Percentiles rank a stretch among this genome's conserved stretches.
Evolutionary conservation across 2,797 vertebrate species (phyloP).

Genomic region (Enteromius thamalakanensis): DNA sequence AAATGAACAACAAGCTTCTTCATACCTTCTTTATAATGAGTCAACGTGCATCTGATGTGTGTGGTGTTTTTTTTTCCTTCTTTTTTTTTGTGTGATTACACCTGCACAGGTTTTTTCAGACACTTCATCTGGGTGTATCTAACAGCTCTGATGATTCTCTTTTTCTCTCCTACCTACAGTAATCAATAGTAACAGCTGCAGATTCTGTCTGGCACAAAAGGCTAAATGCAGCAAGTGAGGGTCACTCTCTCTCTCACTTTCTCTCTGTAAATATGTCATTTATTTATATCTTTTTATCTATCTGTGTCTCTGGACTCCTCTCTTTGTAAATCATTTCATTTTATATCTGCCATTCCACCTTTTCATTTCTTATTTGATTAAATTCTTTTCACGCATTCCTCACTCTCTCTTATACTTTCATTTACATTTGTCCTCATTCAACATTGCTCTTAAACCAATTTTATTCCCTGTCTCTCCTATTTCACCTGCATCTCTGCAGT

Average conservation of each 20-base stretch:
- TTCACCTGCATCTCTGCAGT: neutral
- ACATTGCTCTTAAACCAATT: slow-evolving; percentile 24
- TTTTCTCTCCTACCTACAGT: slow-evolving; percentile 9
- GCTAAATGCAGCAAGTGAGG: neutral
- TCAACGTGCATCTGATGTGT: neutral
- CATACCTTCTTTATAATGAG: neutral
- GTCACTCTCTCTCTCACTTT: neutral
- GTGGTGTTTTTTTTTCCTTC: neutral
- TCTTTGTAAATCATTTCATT: slow-evolving; percentile 3
- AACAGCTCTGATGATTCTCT: slow-evolving; percentile 22
- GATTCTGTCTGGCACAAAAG: slow-evolving; percentile 20
- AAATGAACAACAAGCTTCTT: slow-evolving; percentile 10
- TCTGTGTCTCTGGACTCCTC: neutral
- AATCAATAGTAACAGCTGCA: slow-evolving; percentile 32
- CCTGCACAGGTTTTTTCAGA: neutral
- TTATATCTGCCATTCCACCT: slow-evolving; percentile 13
- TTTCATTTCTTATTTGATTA: slow-evolving; percentile 20
- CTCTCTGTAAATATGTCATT: slow-evolving; percentile 2
- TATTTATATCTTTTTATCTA: neutral
- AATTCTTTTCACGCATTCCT: neutral
- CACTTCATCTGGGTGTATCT: slow-evolving; percentile 18
- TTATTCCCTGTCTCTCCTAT: slow-evolving; percentile 13
- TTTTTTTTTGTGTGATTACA: slow-evolving; percentile 16
- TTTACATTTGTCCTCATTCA: slow-evolving; percentile 18
- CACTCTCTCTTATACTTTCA: slow-evolving; percentile 18